Percentiles rank a stretch among this genome's conserved stretches.
Evolutionary conservation across 2,797 vertebrate genomes (phyloP).

Genomic region (Danionella dracula): DNA sequence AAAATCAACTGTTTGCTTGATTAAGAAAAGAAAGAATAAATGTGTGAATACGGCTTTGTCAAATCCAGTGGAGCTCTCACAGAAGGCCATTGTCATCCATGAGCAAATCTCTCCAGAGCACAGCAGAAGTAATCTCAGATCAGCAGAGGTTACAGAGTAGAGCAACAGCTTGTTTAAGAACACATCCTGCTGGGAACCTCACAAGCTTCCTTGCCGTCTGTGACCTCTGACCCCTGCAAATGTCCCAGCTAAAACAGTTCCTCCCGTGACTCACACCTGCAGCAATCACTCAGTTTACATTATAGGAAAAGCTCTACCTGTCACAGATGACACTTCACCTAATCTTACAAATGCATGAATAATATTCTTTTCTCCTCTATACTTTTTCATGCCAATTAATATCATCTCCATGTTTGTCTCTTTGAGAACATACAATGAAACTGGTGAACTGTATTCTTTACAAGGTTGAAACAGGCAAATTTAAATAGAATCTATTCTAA

Average conservation of each 20-base stretch:
- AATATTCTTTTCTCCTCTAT: too few species aligned
- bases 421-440: too few species aligned
- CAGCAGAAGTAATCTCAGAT: conserved; percentile 9
- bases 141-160: neutral
- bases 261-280: conserved; percentile 21
- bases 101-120: conserved; percentile 4
- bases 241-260: neutral
- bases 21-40: neutral
- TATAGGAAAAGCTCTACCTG: neutral
- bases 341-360: too few species aligned
- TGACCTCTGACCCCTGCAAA: conserved; percentile 33
- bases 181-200: conserved; percentile 7
- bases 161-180: conserved; percentile 19
- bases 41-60: neutral
- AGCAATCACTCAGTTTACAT: conserved; percentile 23
- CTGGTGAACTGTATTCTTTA: too few species aligned
- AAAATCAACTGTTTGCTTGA: neutral
- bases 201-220: neutral
- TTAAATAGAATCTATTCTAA: too few species aligned
- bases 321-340: neutral
- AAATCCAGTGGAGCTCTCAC: neutral
- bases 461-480: too few species aligned
- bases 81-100: conserved; percentile 15
- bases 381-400: too few species aligned
- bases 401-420: too few species aligned